Evolutionary conservation across 2,797 vertebrate species (phyloP).

Genomic region (Arnoldichthys spilopterus): DNA sequence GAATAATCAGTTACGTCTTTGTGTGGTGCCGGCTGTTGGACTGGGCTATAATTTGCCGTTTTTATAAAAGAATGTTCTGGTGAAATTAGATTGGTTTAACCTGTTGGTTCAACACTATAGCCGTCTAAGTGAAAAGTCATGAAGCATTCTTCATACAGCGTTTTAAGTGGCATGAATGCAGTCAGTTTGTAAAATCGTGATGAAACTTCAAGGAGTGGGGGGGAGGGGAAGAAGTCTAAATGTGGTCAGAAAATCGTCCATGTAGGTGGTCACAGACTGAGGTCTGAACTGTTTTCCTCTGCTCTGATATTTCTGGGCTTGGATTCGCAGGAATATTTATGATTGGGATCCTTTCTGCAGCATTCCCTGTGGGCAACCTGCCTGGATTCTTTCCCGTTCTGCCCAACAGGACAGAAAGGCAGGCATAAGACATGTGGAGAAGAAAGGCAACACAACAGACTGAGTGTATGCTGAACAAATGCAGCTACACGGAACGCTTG

Average conservation of each 20-base stretch:
- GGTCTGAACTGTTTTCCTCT: slow-evolving; percentile 41
- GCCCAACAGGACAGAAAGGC: slow-evolving; percentile 51
- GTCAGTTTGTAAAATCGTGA: not conserved
- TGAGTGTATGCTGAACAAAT: slow-evolving; percentile 47
- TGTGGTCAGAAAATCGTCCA: slow-evolving; percentile 19
- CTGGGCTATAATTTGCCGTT: not conserved
- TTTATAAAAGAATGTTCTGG: too few species aligned
- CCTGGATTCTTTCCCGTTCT: slow-evolving; percentile 45
- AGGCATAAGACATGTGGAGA: slow-evolving; percentile 53
- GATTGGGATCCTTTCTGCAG: slow-evolving; percentile 49
- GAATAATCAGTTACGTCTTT: slow-evolving; percentile 14
- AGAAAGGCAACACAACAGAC: slow-evolving; percentile 44
- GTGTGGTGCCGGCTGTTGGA: not conserved
- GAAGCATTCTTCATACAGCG: not conserved
- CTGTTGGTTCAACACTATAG: too few species aligned
- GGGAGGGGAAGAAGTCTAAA: not conserved
- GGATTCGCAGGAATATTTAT: slow-evolving; percentile 52
- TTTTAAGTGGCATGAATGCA: not conserved
- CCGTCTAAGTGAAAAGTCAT: not conserved
- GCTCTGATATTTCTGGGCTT: slow-evolving; percentile 31
- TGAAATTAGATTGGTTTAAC: too few species aligned
- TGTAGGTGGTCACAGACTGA: slow-evolving; percentile 48
- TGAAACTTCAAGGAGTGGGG: not conserved
- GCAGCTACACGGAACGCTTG: slow-evolving; percentile 40
- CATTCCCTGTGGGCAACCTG: slow-evolving; percentile 30